A percentile compares a stretch with the other conserved stretches of the same genome.
phyloP scores from a whole-genome alignment of 2,797 vertebrate species.

The Schizopygopsis pylzovi region DNA sequence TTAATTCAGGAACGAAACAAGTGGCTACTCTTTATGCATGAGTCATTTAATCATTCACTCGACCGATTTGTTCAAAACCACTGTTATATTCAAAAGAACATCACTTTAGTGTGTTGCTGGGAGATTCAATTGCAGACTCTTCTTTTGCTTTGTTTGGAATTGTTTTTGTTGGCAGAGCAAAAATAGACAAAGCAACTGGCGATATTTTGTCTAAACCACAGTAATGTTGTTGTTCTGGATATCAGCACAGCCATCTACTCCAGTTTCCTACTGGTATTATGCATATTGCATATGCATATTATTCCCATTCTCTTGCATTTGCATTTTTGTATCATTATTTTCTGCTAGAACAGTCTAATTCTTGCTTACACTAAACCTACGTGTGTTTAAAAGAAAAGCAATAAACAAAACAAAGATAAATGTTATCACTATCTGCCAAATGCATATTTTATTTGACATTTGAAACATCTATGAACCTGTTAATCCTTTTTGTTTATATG shows the following conservation, averaged over 20 bases:
- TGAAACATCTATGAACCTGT: not conserved
- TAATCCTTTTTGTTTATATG: not conserved
- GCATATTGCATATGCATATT: not conserved
- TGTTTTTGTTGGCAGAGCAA: not conserved
- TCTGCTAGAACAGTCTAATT: not conserved
- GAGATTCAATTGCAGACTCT: not conserved
- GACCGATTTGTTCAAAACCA: not conserved
- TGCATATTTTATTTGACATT: no score
- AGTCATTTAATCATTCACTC: not conserved
- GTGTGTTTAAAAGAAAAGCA: not conserved
- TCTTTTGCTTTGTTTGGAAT: not conserved
- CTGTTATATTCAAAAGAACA: not conserved
- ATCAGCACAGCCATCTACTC: not conserved
- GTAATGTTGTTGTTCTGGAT: not conserved
- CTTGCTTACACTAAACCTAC: not conserved
- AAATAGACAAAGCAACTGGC: not conserved
- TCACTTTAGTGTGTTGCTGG: not conserved
- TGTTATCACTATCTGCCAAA: not conserved
- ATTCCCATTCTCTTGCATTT: not conserved
- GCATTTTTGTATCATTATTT: not conserved
- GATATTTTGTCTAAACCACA: not conserved
- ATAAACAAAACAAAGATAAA: not conserved
- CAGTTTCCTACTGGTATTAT: constrained; percentile 14
- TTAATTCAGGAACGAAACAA: not conserved
- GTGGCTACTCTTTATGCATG: not conserved